Percentiles rank a stretch among this genome's conserved stretches.
Conservation (phyloP, 2,113 vertebrate species). For the Syngnathus floridae region DNA sequence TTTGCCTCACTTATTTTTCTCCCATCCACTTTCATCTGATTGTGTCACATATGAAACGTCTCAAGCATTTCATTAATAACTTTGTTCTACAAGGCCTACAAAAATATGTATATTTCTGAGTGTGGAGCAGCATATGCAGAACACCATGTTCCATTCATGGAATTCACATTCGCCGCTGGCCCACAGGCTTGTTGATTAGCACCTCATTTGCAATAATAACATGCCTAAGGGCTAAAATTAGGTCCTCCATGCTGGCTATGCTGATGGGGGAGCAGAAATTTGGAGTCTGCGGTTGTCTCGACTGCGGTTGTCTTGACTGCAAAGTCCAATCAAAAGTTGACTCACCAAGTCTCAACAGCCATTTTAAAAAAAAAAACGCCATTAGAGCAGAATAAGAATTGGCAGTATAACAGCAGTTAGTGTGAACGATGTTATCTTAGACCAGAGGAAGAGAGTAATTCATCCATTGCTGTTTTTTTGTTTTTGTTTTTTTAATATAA, state of each 20-base stretch:
- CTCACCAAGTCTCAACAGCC: constrained; percentile 17
- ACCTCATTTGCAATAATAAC: constrained; percentile 57
- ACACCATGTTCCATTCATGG: constrained; percentile 25
- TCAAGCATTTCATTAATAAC: neutral
- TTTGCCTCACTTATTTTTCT: constrained; percentile 24
- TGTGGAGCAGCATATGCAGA: constrained; percentile 6
- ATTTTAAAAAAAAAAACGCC: constrained; percentile 36
- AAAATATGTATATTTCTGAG: constrained; percentile 11
- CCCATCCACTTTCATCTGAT: constrained; percentile 35
- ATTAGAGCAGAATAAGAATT: constrained; percentile 42
- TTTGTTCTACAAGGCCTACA: neutral
- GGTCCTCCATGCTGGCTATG: constrained; percentile 34
- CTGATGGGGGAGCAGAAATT: constrained; percentile 40
- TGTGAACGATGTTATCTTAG: constrained; percentile 25
- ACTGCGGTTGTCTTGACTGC: constrained; percentile 43
- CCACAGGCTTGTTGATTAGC: constrained; percentile 40
- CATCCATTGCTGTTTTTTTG: too few species aligned
- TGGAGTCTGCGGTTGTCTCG: constrained; percentile 31
- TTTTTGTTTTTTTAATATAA: constrained; percentile 19
- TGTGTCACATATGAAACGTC: constrained; percentile 57
- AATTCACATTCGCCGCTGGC: constrained; percentile 45
- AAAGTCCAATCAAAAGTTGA: constrained; percentile 52
- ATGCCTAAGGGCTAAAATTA: constrained; percentile 48
- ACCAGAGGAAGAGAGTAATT: neutral
- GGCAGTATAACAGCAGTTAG: constrained; percentile 29